Base-by-base conservation (phyloP, 92 coral and sea anemone genomes). In the Epizoanthus scotinus region DNA sequence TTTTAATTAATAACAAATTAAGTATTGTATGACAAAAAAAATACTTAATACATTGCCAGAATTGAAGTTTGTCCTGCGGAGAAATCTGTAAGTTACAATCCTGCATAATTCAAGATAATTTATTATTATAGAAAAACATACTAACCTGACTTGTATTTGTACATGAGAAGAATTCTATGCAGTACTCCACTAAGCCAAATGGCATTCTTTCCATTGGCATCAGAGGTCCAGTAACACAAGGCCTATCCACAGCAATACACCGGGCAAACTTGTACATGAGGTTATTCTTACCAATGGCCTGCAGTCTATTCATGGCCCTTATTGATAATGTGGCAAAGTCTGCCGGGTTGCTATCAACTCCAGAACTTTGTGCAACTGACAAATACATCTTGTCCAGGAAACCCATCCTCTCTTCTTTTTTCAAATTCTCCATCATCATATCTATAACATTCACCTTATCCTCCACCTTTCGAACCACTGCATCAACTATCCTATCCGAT, bases 121-220 rank as follows among this genome's bases (percentile, higher is more conserved):
- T n/a, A 4, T 1, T 31, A 1, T 1, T 4, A 31, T 31, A 31
- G 4, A 1, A 31, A 4, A 70, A 42, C 22, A 44, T 24, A 20
- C 87, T 14, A 2, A 86, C 90, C 90, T 86, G 88, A n/a, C 53
- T 56, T 34, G 77, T 83, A 81, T 86, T 83, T 60, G 90, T 90
- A 74, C 88, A 84, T 34, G 84, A 60, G 70, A 86, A 90, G 83
- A 90, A 90, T 44, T 90, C 89, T 0, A 84, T 84, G 34, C 85
- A 89, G 56, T 87, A 87, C 68, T 90, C 91, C n/a, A 90, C 91
- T 25, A 90, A 49, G 22, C 94, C 91, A 90, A 90, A 87, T 31
- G 94, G 94, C 94, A 90, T 90, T 61, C 91, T 67, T n/a, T 66
- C 26, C 36, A 87, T 36, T 9, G 82, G 78, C 28, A 84, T 47